Evolutionary conservation across 2,888 invertebrate species (phyloP).

Genomic region (Nomada lathburiana): DNA sequence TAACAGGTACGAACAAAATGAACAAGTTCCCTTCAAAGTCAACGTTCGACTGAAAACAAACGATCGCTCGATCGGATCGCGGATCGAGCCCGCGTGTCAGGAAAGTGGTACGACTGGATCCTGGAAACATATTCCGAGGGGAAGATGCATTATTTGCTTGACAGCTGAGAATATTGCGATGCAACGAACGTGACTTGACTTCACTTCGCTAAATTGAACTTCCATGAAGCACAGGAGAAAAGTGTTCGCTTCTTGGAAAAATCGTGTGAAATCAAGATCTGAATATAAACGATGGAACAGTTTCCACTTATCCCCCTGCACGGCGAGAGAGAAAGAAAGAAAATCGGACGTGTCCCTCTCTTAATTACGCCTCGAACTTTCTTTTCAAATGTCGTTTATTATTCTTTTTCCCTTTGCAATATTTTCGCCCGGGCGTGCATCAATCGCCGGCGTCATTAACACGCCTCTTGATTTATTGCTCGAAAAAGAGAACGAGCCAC

Average conservation of each 20-base stretch:
- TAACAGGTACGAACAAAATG: slow-evolving; percentile 27
- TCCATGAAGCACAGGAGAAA: slow-evolving; percentile 26
- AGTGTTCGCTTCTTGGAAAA: slow-evolving; percentile 11
- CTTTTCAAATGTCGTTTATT: slow-evolving; percentile 47
- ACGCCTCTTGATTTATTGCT: slow-evolving; percentile 63
- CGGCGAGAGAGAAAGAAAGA: background rate
- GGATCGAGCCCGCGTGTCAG: slow-evolving; percentile 43
- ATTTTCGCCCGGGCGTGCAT: slow-evolving; percentile 38
- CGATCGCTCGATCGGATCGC: slow-evolving; percentile 45
- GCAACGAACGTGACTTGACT: slow-evolving; percentile 50
- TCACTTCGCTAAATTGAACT: slow-evolving; percentile 34
- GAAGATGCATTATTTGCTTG: slow-evolving; percentile 56
- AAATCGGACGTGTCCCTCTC: slow-evolving; percentile 16
- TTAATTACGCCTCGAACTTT: slow-evolving; percentile 44
- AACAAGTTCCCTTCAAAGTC: slow-evolving; percentile 24
- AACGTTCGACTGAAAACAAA: slow-evolving; percentile 42
- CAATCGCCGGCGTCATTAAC: slow-evolving; percentile 57
- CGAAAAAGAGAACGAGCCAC: slow-evolving; percentile 43
- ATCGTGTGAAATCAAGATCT: slow-evolving; percentile 18
- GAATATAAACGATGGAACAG: slow-evolving; percentile 11
- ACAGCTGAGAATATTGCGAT: slow-evolving; percentile 41
- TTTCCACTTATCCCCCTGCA: no score
- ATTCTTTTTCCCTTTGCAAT: slow-evolving; percentile 26
- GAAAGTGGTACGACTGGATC: slow-evolving; percentile 55
- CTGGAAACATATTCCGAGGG: slow-evolving; percentile 47